Evolutionary conservation across 2,888 invertebrate species (phyloP).

Genomic region (Acanthosepion pharaonis): DNA sequence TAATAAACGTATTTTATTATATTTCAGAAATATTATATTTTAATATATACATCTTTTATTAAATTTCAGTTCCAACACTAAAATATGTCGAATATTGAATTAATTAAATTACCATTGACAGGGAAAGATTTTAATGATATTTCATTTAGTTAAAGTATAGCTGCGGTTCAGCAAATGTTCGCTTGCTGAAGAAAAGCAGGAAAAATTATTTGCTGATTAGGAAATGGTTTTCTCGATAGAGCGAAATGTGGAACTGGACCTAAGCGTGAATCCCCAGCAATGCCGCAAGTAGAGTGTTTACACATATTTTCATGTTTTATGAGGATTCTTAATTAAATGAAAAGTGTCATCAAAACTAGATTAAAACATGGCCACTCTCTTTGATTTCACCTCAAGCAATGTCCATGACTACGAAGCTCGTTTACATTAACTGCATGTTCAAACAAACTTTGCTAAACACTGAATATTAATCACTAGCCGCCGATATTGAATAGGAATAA

Average conservation of each 20-base stretch:
- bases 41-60: too few relatives aligned
- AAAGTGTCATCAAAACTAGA: not conserved
- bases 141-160: not conserved
- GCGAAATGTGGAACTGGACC: not conserved
- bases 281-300: not conserved
- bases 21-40: too few relatives aligned
- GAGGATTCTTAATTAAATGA: not conserved
- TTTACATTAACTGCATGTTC: not conserved
- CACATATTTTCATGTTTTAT: not conserved
- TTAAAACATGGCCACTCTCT: not conserved
- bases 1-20: too few relatives aligned
- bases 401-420: conserved; percentile 16
- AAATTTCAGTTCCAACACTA: too few relatives aligned
- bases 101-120: not conserved
- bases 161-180: not conserved
- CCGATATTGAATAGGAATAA: not conserved
- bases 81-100: not conserved
- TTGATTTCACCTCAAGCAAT: not conserved
- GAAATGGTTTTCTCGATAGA: not conserved
- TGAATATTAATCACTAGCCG: not conserved
- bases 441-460: not conserved
- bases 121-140: not conserved
- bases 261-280: not conserved
- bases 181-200: not conserved
- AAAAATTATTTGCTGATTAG: not conserved